Percentiles rank a stretch among this genome's conserved stretches.
phyloP scores from a whole-genome alignment of 2,797 vertebrate species.

The Phalloptychus januarius region DNA sequence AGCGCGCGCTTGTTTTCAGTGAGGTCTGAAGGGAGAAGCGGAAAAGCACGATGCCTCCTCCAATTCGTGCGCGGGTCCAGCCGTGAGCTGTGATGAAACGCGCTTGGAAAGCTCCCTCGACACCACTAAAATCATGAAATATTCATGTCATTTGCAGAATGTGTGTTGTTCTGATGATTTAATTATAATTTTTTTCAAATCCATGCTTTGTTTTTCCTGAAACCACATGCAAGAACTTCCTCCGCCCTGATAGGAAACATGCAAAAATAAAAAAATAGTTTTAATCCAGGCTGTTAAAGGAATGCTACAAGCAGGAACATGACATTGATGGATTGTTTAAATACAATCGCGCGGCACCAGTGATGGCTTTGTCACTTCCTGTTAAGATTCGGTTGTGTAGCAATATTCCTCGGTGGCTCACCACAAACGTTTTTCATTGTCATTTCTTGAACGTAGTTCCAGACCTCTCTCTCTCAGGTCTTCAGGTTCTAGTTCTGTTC shows the following conservation, averaged over 20 bases:
- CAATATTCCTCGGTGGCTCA: neutral
- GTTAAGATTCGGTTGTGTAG: neutral
- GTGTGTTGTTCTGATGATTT: slow-evolving; percentile 18
- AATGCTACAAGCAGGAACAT: neutral
- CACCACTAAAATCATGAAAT: slow-evolving; percentile 55
- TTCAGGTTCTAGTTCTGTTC: no score
- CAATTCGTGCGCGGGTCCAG: slow-evolving; percentile 17
- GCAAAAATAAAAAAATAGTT: neutral
- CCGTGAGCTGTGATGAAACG: slow-evolving; percentile 31
- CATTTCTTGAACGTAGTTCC: neutral
- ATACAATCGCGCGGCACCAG: neutral
- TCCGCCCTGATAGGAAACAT: slow-evolving; percentile 21
- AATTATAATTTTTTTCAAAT: neutral
- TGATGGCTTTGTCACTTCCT: neutral
- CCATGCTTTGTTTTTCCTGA: neutral
- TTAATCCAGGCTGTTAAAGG: neutral
- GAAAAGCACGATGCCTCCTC: slow-evolving; percentile 15
- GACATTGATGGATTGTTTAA: neutral
- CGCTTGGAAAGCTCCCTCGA: slow-evolving; percentile 38
- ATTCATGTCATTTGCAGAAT: slow-evolving; percentile 56
- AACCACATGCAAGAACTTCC: neutral
- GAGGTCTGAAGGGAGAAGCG: slow-evolving; percentile 19
- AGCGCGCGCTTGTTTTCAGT: slow-evolving; percentile 39
- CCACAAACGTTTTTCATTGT: neutral
- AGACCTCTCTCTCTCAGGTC: no score